These are phyloP conservation scores for Chaetophractus vellerosus DNA, from an alignment of 2,797 vertebrate species.

Conservation along the genomic window DNA sequence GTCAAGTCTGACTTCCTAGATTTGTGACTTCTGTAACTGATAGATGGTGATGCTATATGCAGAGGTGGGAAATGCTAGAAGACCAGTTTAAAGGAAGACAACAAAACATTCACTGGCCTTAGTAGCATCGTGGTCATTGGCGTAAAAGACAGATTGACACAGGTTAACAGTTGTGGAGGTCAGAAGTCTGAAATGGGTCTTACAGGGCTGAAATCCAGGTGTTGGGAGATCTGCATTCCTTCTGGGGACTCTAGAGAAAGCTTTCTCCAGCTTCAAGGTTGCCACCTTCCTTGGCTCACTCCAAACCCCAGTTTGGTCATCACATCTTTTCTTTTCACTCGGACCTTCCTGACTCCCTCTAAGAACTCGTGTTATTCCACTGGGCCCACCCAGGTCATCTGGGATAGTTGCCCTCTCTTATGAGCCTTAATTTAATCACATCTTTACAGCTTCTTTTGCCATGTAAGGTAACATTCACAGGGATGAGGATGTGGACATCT, in stretches of 20 bases:
- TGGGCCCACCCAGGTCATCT: not conserved
- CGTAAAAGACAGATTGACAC: too few relatives aligned
- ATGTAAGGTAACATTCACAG: not conserved
- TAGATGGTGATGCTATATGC: too few relatives aligned
- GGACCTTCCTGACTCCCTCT: not conserved
- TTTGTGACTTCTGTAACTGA: too few relatives aligned
- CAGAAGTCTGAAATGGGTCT: too few relatives aligned
- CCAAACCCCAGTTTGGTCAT: not conserved
- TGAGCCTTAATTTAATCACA: not conserved
- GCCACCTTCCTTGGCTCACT: not conserved
- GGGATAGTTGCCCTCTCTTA: not conserved
- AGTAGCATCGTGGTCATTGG: too few relatives aligned
- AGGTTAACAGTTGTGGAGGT: too few relatives aligned
- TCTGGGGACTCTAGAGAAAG: not conserved
- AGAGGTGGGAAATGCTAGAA: too few relatives aligned
- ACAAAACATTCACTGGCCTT: too few relatives aligned
- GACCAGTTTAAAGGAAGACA: too few relatives aligned
- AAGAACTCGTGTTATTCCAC: not conserved
- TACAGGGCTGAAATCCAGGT: too few relatives aligned
- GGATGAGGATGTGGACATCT: not conserved
- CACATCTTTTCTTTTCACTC: not conserved
- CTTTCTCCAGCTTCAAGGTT: not conserved
- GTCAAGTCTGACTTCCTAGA: too few relatives aligned
- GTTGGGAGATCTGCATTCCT: not conserved
- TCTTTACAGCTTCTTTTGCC: not conserved